Percentiles rank a stretch among this genome's conserved stretches.
These are phyloP conservation scores for Melieria picta DNA, from an alignment of 2,888 invertebrate species.

Conservation along the genomic window DNA sequence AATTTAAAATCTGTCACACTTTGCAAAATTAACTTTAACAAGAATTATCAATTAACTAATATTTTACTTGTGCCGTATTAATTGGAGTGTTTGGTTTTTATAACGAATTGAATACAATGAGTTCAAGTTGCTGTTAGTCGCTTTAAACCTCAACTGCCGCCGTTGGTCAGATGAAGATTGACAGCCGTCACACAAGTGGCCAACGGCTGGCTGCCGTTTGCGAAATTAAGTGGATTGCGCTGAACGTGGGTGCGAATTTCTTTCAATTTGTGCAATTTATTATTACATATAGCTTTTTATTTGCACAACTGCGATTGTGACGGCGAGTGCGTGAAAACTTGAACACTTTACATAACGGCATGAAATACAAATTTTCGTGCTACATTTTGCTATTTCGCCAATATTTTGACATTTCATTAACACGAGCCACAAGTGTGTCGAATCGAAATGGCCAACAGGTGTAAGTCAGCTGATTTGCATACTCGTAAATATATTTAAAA, in stretches of 20 bases:
- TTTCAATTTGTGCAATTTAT: not conserved
- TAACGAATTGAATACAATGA: constrained; percentile 4
- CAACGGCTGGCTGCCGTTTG: not conserved
- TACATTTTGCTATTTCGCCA: no score
- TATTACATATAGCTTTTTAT: not conserved
- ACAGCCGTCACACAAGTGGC: not conserved
- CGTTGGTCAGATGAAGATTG: constrained; percentile 9
- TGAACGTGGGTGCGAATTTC: not conserved
- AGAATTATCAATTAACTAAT: no score
- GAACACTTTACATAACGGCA: not conserved
- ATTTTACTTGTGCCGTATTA: no score
- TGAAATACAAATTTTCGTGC: not conserved
- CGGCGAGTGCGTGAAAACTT: not conserved
- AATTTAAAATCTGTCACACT: no score
- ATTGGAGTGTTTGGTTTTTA: no score
- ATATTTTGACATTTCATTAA: constrained; percentile 11
- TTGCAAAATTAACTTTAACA: no score
- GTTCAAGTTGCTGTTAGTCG: constrained; percentile 23
- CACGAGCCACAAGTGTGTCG: constrained; percentile 21
- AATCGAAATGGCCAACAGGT: not conserved
- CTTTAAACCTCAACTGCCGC: no score
- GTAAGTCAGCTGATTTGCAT: not conserved
- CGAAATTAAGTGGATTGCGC: no score
- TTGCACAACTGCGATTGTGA: constrained; percentile 8
- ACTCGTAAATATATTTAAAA: not conserved